These are phyloP conservation scores for Volucella zonaria DNA, from an alignment of 2,888 invertebrate species.

Conservation along the genomic window DNA sequence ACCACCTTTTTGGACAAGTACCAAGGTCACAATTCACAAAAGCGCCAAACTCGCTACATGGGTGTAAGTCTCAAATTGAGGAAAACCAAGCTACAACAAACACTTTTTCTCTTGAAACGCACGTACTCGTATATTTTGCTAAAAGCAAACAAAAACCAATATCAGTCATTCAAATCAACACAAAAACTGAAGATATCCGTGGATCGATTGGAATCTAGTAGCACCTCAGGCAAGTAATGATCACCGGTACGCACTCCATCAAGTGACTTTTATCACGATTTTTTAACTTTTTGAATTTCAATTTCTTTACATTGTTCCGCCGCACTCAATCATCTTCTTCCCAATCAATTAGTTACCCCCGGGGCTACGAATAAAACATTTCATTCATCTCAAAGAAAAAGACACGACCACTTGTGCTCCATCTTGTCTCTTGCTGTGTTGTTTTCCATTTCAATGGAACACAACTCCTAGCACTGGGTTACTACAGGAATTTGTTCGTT, in stretches of 20 bases:
- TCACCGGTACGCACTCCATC: constrained; percentile 46
- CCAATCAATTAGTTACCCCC: constrained; percentile 65
- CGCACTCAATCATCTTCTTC: constrained; percentile 66
- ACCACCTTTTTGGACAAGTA: too few relatives aligned
- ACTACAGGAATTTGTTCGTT: constrained; percentile 20
- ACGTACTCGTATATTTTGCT: too few relatives aligned
- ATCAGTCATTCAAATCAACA: too few relatives aligned
- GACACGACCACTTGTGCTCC: constrained; percentile 40
- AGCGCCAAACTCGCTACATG: too few relatives aligned
- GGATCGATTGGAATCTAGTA: too few relatives aligned
- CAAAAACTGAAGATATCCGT: too few relatives aligned
- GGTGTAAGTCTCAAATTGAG: too few relatives aligned
- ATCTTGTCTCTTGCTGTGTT: constrained; percentile 7
- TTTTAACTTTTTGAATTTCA: constrained; percentile 44
- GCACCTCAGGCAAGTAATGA: neutral
- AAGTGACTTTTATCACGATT: constrained; percentile 46
- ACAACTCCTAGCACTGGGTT: constrained; percentile 22
- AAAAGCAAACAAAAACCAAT: too few relatives aligned
- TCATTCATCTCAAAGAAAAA: constrained; percentile 56
- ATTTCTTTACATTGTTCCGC: constrained; percentile 42
- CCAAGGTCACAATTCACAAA: too few relatives aligned
- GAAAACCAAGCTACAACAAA: too few relatives aligned
- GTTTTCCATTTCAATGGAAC: constrained; percentile 43
- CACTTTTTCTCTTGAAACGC: too few relatives aligned
- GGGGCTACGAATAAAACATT: constrained; percentile 60